Evolutionary conservation across 2,113 vertebrate species (phyloP).

Genomic region (Phaethornis superciliosus): DNA sequence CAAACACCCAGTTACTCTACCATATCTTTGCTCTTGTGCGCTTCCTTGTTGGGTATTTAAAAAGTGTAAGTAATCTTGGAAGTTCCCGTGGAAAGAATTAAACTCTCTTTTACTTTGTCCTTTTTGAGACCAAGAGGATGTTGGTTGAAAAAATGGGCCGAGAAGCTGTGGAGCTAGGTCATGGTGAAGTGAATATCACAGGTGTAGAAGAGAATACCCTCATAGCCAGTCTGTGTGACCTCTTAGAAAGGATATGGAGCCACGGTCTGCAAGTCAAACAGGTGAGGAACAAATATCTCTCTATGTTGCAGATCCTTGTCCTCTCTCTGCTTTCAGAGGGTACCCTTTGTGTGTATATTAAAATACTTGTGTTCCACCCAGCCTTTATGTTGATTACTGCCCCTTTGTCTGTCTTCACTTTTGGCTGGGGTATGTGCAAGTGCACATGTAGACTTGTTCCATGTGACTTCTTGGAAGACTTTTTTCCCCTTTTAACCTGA

Average conservation of each 20-base stretch:
- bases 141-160: conserved; percentile 87
- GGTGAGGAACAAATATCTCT: conserved; percentile 65
- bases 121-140: conserved; percentile 84
- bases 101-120: conserved; percentile 16
- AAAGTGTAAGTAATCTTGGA: not conserved
- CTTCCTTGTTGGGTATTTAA: not conserved
- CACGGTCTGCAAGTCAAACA: conserved; percentile 85
- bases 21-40: not conserved
- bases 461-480: not conserved
- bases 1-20: not conserved
- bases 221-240: conserved; percentile 85
- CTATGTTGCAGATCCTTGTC: not conserved
- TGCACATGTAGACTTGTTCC: not conserved
- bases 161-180: conserved; percentile 85
- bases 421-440: not conserved
- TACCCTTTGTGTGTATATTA: not conserved
- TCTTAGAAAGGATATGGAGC: conserved; percentile 86
- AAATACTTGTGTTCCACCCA: not conserved
- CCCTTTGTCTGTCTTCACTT: not conserved
- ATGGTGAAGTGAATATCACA: conserved; percentile 86
- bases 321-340: not conserved
- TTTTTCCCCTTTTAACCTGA: not conserved
- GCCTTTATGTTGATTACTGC: not conserved
- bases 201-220: conserved; percentile 86
- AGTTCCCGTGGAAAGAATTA: not conserved